A percentile compares a stretch with the other conserved stretches of the same genome.
Conservation (phyloP, 2,797 vertebrate species). For the Avahi laniger region DNA sequence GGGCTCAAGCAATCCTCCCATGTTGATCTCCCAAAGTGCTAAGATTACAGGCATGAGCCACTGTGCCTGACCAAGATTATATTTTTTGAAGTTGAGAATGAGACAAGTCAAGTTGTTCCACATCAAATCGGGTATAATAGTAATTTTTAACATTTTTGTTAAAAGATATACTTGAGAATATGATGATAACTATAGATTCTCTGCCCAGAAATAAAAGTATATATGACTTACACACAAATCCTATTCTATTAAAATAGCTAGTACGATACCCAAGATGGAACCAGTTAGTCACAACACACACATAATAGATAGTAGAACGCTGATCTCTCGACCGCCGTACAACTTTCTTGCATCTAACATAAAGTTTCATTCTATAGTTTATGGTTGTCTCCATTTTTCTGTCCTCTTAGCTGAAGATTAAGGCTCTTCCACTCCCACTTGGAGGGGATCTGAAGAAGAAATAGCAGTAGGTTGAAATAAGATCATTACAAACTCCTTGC, state of each 20-base stretch:
- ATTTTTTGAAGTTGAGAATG: not conserved
- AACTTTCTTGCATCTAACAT: slow-evolving; percentile 8
- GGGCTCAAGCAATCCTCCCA: too few species aligned
- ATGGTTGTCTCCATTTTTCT: not conserved
- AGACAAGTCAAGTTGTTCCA: slow-evolving; percentile 1
- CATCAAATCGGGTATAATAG: not conserved
- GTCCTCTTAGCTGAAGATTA: not conserved
- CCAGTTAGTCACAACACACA: not conserved
- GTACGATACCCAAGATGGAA: not conserved
- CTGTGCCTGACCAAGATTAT: not conserved
- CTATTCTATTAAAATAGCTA: not conserved
- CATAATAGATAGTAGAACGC: not conserved
- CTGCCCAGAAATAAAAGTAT: not conserved
- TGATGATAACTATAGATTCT: not conserved
- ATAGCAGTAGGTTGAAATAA: not conserved
- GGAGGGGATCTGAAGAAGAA: not conserved
- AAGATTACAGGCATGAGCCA: not conserved
- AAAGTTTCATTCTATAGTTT: slow-evolving; percentile 4
- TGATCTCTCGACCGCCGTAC: not conserved
- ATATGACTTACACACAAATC: slow-evolving; percentile 1
- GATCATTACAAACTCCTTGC: not conserved
- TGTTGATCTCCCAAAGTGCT: not conserved
- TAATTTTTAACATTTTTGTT: slow-evolving; percentile 23
- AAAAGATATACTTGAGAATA: not conserved
- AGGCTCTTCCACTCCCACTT: not conserved